phyloP scores from a whole-genome alignment of 2,888 invertebrate genomes.

The Drosophila putrida region DNA sequence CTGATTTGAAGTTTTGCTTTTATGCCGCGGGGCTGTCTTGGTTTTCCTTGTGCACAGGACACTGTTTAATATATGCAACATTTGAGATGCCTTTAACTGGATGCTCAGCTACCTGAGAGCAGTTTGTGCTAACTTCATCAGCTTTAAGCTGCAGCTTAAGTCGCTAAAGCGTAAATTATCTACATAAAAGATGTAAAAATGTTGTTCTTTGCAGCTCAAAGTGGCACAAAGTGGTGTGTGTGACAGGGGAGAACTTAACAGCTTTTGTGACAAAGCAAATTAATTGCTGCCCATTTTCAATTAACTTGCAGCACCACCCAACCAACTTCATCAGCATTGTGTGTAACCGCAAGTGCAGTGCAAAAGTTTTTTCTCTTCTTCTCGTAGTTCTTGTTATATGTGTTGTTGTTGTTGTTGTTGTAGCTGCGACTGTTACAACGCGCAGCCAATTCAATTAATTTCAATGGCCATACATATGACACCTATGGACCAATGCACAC shows the following conservation, averaged over 20 bases:
- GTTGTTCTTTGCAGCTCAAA: conserved; percentile 53
- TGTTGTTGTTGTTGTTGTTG: conserved; percentile 24
- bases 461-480: conserved; percentile 77
- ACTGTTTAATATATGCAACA: conserved; percentile 59
- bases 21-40: conserved; percentile 20
- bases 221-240: background rate
- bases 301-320: conserved; percentile 62
- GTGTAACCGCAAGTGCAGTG: conserved; percentile 68
- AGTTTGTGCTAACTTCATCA: conserved; percentile 8
- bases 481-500: conserved; percentile 73
- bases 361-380: conserved; percentile 43
- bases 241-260: conserved; percentile 49
- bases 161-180: conserved; percentile 67
- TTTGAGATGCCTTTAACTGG: conserved; percentile 35
- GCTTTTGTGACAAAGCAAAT: conserved; percentile 80
- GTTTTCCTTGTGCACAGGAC: background rate
- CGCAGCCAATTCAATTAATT: conserved; percentile 81
- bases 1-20: conserved; percentile 68
- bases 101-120: conserved; percentile 31
- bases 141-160: conserved; percentile 52
- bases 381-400: conserved; percentile 4
- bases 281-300: conserved; percentile 79
- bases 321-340: conserved; percentile 61
- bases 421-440: conserved; percentile 50
- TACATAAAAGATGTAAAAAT: conserved; percentile 58